These are phyloP conservation scores for Notocelia uddmanniana DNA, from an alignment of 2,888 invertebrate species.

Conservation along the genomic window DNA sequence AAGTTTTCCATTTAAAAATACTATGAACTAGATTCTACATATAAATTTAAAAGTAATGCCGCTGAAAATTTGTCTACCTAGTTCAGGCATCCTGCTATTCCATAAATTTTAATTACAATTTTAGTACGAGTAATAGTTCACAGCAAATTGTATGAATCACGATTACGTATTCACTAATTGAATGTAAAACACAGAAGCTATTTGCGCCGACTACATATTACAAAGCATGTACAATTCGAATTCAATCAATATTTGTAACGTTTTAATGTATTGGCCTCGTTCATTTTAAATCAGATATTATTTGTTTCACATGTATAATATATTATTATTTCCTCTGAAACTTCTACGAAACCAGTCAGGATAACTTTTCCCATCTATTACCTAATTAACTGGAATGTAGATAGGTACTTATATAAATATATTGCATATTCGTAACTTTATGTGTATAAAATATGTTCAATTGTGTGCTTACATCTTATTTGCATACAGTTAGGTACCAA, in stretches of 20 bases:
- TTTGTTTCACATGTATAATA: neutral
- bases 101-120: neutral
- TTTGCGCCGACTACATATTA: slow-evolving; percentile 20
- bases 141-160: slow-evolving; percentile 9
- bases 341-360: slow-evolving; percentile 12
- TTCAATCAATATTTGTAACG: slow-evolving; percentile 8
- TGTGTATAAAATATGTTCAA: slow-evolving; percentile 27
- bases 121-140: slow-evolving; percentile 1
- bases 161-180: slow-evolving; percentile 18
- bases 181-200: slow-evolving; percentile 18
- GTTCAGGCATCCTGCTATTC: neutral
- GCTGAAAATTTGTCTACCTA: neutral
- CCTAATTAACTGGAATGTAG: slow-evolving; percentile 29
- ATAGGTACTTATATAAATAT: too few species aligned
- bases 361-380: slow-evolving; percentile 30
- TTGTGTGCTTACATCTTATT: slow-evolving; percentile 15
- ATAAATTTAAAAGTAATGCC: too few species aligned
- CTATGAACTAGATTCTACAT: too few species aligned
- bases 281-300: slow-evolving; percentile 16
- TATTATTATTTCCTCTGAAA: slow-evolving; percentile 28
- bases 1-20: too few species aligned
- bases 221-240: slow-evolving; percentile 30
- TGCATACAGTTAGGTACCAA: too few species aligned
- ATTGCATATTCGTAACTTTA: slow-evolving; percentile 13
- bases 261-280: slow-evolving; percentile 19